phyloP scores from a whole-genome alignment of 2,888 invertebrate genomes.

The Drosophila percnosoma region DNA sequence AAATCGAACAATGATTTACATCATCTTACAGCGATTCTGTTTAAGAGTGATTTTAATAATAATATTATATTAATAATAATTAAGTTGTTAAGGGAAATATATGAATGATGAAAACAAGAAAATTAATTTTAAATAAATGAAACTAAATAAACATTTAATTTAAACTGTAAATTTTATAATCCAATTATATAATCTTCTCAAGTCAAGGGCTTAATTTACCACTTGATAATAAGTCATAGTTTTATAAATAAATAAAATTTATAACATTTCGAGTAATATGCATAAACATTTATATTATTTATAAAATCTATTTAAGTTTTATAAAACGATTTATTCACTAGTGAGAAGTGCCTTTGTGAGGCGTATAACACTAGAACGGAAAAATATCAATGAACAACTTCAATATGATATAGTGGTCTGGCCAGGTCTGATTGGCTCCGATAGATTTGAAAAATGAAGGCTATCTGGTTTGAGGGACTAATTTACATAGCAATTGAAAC shows the following conservation, averaged over 20 bases:
- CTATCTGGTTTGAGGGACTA: background rate
- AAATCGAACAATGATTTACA: background rate
- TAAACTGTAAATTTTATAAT: background rate
- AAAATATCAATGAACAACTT: background rate
- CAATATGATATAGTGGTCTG: background rate
- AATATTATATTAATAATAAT: too few relatives aligned
- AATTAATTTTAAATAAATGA: background rate
- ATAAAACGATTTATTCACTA: too few relatives aligned
- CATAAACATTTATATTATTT: too few relatives aligned
- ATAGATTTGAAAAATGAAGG: background rate
- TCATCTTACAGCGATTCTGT: background rate
- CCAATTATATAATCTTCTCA: background rate
- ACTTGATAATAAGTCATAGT: background rate
- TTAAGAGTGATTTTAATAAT: background rate
- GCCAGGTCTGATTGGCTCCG: rapidly evolving
- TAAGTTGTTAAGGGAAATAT: background rate
- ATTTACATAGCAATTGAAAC: background rate
- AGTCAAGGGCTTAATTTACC: background rate
- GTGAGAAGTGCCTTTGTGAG: too few relatives aligned
- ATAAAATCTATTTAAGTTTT: too few relatives aligned
- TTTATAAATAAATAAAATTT: background rate
- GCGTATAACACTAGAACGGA: background rate
- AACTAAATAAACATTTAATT: background rate
- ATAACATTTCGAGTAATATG: background rate
- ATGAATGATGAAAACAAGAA: background rate